Percentiles rank a stretch among this genome's conserved stretches.
These are phyloP conservation scores for Drosophila seguyi DNA, from an alignment of 1,140 invertebrate species.

Conservation along the genomic window DNA sequence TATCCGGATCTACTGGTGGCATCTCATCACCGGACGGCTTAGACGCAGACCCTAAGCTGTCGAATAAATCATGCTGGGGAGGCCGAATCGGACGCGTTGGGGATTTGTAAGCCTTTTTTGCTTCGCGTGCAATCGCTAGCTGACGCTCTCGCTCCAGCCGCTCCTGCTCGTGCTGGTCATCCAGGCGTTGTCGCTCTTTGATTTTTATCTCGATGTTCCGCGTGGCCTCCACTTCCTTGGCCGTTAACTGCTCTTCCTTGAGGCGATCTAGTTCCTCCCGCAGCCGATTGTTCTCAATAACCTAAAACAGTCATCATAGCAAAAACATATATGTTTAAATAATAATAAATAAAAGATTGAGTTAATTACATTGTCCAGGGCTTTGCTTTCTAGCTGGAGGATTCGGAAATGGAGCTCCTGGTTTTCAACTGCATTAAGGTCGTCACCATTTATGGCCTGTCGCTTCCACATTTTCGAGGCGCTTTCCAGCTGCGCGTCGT, in stretches of 20 bases:
- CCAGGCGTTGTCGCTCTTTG: slow-evolving; percentile 84
- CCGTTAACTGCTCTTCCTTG: slow-evolving; percentile 70
- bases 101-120: slow-evolving; percentile 73
- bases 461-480: slow-evolving; percentile 85
- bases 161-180: slow-evolving; percentile 85
- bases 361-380: slow-evolving; percentile 86
- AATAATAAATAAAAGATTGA: neutral
- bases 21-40: slow-evolving; percentile 1
- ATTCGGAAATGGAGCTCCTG: slow-evolving; percentile 87
- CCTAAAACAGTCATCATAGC: slow-evolving; percentile 65
- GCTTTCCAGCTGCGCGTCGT: slow-evolving; percentile 86
- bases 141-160: slow-evolving; percentile 85
- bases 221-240: slow-evolving; percentile 63
- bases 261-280: slow-evolving; percentile 86
- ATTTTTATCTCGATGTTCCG: slow-evolving; percentile 83
- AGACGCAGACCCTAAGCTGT: slow-evolving; percentile 6
- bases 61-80: neutral
- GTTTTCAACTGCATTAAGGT: slow-evolving; percentile 86
- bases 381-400: slow-evolving; percentile 87
- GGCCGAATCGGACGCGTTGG: slow-evolving; percentile 4
- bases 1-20: neutral
- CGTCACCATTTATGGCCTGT: slow-evolving; percentile 85
- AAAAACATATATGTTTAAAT: neutral
- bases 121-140: slow-evolving; percentile 77
- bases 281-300: slow-evolving; percentile 86